Conservation (phyloP, 2,888 invertebrate species). For the Meteorus colon region DNA sequence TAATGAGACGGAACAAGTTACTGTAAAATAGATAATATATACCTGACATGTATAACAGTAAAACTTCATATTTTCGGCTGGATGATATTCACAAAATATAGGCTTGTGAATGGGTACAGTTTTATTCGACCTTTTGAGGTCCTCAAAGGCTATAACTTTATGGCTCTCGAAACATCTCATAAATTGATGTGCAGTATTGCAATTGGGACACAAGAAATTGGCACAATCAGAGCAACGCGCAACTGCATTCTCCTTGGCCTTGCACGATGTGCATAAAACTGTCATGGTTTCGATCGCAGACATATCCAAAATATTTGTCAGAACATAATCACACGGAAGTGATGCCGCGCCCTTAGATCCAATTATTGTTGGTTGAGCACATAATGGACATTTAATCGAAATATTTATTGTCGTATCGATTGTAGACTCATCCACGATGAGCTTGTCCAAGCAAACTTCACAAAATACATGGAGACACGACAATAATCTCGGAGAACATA, state of each 20-base stretch:
- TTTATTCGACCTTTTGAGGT: slow-evolving; percentile 85
- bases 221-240: slow-evolving; percentile 96
- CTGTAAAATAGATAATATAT: slow-evolving; percentile 37
- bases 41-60: slow-evolving; percentile 89
- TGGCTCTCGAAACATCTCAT: slow-evolving; percentile 98
- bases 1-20: not conserved
- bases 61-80: slow-evolving; percentile 88
- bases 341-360: slow-evolving; percentile 85
- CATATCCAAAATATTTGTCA: slow-evolving; percentile 88
- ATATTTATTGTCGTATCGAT: slow-evolving; percentile 81
- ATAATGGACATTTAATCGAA: slow-evolving; percentile 84
- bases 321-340: slow-evolving; percentile 89
- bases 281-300: slow-evolving; percentile 84
- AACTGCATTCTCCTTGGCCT: slow-evolving; percentile 94
- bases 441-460: slow-evolving; percentile 90
- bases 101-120: slow-evolving; percentile 92
- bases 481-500: slow-evolving; percentile 89
- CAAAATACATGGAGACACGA: slow-evolving; percentile 97
- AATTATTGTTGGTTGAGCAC: slow-evolving; percentile 89
- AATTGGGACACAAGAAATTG: slow-evolving; percentile 93
- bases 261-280: slow-evolving; percentile 91
- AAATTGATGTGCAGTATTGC: slow-evolving; percentile 95
- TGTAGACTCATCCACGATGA: slow-evolving; percentile 80
- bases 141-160: slow-evolving; percentile 91
- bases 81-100: slow-evolving; percentile 87